Conservation (phyloP, 2,888 invertebrate genomes). For the Limnephilus lunatus region DNA sequence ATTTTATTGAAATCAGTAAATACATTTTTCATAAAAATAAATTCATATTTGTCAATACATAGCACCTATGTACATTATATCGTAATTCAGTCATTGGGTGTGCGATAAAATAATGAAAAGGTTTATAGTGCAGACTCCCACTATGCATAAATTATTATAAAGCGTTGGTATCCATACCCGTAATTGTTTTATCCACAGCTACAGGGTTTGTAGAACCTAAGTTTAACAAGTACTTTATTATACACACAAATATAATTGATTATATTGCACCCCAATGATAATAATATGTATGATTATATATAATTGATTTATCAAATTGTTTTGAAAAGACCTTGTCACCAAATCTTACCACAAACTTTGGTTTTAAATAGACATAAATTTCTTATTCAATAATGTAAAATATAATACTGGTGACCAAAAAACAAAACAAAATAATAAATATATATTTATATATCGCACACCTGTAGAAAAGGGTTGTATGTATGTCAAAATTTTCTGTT, state of each 20-base stretch:
- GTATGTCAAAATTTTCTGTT: no score
- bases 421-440: no score
- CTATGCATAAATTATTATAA: background rate
- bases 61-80: background rate
- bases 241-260: background rate
- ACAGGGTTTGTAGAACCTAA: no score
- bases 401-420: no score
- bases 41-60: background rate
- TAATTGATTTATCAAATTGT: background rate
- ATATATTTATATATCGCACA: no score
- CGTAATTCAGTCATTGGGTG: background rate
- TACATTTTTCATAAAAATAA: background rate
- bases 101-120: background rate
- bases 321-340: background rate
- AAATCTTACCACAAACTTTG: background rate
- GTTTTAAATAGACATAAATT: background rate
- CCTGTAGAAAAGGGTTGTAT: no score
- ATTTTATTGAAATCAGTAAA: background rate
- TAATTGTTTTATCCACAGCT: no score
- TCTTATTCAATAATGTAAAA: background rate
- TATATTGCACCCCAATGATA: background rate
- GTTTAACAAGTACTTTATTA: no score
- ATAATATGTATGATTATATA: background rate
- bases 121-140: background rate
- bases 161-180: no score